A percentile compares a stretch with the other conserved stretches of the same genome.
Evolutionary conservation across 1,140 invertebrate species (phyloP).

Genomic region (Heliconius congener): DNA sequence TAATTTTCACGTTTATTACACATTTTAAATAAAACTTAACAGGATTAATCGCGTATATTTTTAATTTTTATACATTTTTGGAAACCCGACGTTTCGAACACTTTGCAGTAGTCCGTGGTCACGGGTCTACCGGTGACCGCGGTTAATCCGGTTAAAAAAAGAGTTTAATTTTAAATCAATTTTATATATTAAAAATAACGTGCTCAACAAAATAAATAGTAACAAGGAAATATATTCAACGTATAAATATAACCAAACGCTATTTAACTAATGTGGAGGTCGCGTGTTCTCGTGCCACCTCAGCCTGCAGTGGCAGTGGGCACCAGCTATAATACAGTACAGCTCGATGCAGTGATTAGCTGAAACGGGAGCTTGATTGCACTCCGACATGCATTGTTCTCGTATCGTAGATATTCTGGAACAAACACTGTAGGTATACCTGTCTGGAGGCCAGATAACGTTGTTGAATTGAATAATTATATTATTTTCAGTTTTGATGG

Average conservation of each 20-base stretch:
- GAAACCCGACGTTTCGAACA: too few relatives aligned
- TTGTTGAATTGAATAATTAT: background rate
- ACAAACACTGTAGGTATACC: background rate
- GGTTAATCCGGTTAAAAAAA: too few relatives aligned
- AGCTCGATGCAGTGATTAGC: conserved; percentile 34
- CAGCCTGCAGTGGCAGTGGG: conserved; percentile 16
- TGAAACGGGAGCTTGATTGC: conserved; percentile 40
- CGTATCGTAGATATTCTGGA: conserved; percentile 6
- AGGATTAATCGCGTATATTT: too few relatives aligned
- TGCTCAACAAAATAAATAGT: background rate
- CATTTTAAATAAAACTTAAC: too few relatives aligned
- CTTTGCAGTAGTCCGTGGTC: too few relatives aligned
- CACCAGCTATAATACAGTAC: conserved; percentile 25
- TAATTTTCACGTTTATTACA: too few relatives aligned
- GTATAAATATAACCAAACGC: background rate
- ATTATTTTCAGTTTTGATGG: too few relatives aligned
- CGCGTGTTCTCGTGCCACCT: conserved; percentile 23
- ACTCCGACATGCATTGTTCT: conserved; percentile 37
- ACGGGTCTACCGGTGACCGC: too few relatives aligned
- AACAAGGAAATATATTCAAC: background rate
- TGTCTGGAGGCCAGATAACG: background rate
- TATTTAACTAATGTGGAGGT: conserved; percentile 26
- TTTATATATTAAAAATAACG: too few relatives aligned
- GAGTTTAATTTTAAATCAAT: too few relatives aligned
- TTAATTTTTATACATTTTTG: too few relatives aligned